These are phyloP conservation scores for Balaeniceps rex DNA, from an alignment of 2,113 vertebrate species.

Conservation along the genomic window DNA sequence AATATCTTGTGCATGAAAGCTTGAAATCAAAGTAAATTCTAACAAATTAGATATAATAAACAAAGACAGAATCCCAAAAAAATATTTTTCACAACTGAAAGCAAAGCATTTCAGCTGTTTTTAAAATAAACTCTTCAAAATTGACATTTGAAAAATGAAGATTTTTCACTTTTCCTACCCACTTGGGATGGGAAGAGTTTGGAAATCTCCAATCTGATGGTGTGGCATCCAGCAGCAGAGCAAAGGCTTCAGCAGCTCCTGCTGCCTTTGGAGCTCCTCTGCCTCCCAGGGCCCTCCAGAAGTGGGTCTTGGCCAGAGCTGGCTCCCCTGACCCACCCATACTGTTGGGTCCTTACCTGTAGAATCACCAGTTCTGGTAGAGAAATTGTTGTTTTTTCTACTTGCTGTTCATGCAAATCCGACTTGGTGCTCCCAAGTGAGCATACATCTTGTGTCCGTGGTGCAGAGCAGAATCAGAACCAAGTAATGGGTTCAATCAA, in stretches of 20 bases:
- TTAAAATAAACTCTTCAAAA: not conserved
- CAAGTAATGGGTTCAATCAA: rapidly evolving
- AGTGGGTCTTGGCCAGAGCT: rapidly evolving
- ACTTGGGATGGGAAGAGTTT: not conserved
- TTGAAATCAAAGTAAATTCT: not conserved
- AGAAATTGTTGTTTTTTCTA: not conserved
- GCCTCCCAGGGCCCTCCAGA: not conserved
- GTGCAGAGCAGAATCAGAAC: not conserved
- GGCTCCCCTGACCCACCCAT: not conserved
- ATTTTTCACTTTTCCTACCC: not conserved
- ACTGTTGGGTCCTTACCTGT: not conserved
- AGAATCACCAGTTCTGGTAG: not conserved
- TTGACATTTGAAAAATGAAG: not conserved
- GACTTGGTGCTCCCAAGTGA: not conserved
- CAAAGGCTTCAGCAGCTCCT: not conserved
- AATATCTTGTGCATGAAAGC: not conserved
- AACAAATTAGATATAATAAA: not conserved
- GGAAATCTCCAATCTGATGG: not conserved
- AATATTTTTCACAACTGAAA: not conserved
- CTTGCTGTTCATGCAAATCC: not conserved
- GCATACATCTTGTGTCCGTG: rapidly evolving
- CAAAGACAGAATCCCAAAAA: not conserved
- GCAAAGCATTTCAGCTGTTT: not conserved
- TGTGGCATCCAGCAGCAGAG: not conserved
- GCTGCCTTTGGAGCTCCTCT: not conserved